phyloP scores from a whole-genome alignment of 2,888 invertebrate genomes.

The Plagodis pulveraria region DNA sequence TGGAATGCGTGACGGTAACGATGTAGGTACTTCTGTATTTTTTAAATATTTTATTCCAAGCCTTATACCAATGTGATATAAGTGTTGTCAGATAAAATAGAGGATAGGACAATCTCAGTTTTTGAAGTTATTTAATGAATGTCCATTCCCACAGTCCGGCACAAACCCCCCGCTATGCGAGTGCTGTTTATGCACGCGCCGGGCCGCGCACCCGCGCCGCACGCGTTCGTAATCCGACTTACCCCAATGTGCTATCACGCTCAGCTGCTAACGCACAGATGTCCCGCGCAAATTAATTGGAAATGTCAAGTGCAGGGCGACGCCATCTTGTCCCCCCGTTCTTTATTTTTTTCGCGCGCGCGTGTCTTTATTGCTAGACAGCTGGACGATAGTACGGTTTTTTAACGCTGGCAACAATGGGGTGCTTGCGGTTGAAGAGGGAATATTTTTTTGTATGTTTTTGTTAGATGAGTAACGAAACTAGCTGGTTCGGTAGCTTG shows the following conservation, averaged over 20 bases:
- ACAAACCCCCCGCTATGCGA: neutral
- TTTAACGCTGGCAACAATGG: conserved; percentile 26
- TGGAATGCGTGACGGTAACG: no score
- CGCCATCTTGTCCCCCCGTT: conserved; percentile 75
- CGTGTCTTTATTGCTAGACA: conserved; percentile 78
- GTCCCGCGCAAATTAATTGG: conserved; percentile 83
- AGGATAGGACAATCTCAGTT: no score
- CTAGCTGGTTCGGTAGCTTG: no score
- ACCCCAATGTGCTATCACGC: conserved; percentile 63
- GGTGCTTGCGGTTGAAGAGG: conserved; percentile 4
- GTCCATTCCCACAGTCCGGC: conserved; percentile 4
- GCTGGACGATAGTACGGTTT: conserved; percentile 64
- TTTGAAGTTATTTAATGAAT: neutral
- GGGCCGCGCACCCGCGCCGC: conserved; percentile 1
- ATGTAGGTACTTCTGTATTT: no score
- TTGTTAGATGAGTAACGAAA: no score
- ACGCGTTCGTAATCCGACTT: conserved; percentile 66
- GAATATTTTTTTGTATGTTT: neutral
- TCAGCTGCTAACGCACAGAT: conserved; percentile 83
- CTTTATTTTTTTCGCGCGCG: conserved; percentile 74
- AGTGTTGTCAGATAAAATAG: no score
- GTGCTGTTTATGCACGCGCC: neutral
- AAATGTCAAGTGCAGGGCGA: conserved; percentile 81
- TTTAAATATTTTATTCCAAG: no score
- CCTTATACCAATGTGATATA: no score